Evolutionary conservation across 2,888 invertebrate species (phyloP), one percentile per base, ranked within the genome.

Genomic region (Polietes domitor): DNA sequence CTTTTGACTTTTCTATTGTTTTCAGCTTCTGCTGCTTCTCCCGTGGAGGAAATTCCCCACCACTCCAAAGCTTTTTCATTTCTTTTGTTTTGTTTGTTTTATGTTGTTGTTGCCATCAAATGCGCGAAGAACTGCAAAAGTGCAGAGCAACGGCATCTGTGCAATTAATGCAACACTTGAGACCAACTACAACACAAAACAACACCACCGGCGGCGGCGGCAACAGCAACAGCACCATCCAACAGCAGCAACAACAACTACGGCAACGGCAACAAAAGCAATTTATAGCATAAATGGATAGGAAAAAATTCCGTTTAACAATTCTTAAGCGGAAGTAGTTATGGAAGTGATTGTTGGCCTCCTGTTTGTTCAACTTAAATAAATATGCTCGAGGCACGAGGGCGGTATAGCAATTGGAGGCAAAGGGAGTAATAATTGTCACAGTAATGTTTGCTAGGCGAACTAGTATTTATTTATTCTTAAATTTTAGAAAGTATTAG

Each of bases 321-420:
- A 79, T 81, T 84, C 73, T 41, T 61, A 73, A 79, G 76, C 81
- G 81, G 81, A 84, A 81, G 70, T 81, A 79, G 68, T 43, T 68
- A n/a, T 65, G 78, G 76, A 84, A 84, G 68, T 84, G 58, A 81
- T 81, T 84, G 81, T 84, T 81, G 81, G 58, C 53, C 78, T 76
- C 76, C 78, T 78, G 78, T 63, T 73, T 1, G 10, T 68, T 79
- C 78, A 76, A 72, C 80, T 80, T 75, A 77, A 77, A 80, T 77
- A 80, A 80, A 83, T 74, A 83, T 79, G 7, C 15, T 76, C 10
- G 10, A 78, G 63, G 70, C 65, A 65, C 71, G 53, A 21, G 53
- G 21, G 10, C 2, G 53, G 21, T 53, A 21, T 53, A 12, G 1
- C 5, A 21, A 53, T 53, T 53, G 10, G 1, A n/a, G n/a, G n/a